Evolutionary conservation across 1,140 invertebrate species (phyloP).

Genomic region (Aphaenogaster floridana): DNA sequence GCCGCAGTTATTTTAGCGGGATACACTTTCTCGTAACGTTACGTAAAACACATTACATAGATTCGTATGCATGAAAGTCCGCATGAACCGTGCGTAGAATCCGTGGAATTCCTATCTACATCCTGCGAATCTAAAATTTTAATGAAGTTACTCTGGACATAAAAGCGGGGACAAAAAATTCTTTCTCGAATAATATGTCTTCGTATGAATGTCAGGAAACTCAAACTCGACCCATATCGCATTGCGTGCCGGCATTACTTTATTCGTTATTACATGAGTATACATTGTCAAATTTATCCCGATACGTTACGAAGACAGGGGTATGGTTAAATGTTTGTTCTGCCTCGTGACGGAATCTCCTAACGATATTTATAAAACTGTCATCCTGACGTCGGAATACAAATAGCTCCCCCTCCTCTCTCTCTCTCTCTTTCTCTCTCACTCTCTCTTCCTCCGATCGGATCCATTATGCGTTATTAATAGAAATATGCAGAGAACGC

Average conservation of each 20-base stretch:
- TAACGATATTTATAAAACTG: slow-evolving; percentile 13
- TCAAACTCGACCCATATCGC: background rate
- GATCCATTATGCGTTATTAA: slow-evolving; percentile 11
- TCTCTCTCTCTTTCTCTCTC: background rate
- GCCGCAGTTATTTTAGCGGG: background rate
- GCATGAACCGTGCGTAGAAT: slow-evolving; percentile 13
- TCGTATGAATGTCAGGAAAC: slow-evolving; percentile 1
- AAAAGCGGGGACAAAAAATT: background rate
- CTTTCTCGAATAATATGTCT: slow-evolving; percentile 19
- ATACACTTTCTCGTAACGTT: background rate
- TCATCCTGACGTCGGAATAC: background rate
- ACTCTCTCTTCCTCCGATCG: background rate
- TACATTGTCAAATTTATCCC: slow-evolving; percentile 11
- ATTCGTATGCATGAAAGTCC: slow-evolving; percentile 1
- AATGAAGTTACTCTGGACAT: slow-evolving; percentile 16
- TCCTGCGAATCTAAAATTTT: slow-evolving; percentile 45
- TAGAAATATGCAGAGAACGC: background rate
- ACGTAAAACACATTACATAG: slow-evolving; percentile 2
- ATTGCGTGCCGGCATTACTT: slow-evolving; percentile 4
- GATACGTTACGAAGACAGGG: background rate
- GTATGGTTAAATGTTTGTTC: background rate
- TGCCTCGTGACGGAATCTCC: background rate
- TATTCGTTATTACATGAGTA: slow-evolving; percentile 28
- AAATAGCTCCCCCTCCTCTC: background rate
- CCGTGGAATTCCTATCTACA: slow-evolving; percentile 9